These are phyloP conservation scores for Euwallacea fornicatus DNA, from an alignment of 1,140 invertebrate species.

Conservation along the genomic window DNA sequence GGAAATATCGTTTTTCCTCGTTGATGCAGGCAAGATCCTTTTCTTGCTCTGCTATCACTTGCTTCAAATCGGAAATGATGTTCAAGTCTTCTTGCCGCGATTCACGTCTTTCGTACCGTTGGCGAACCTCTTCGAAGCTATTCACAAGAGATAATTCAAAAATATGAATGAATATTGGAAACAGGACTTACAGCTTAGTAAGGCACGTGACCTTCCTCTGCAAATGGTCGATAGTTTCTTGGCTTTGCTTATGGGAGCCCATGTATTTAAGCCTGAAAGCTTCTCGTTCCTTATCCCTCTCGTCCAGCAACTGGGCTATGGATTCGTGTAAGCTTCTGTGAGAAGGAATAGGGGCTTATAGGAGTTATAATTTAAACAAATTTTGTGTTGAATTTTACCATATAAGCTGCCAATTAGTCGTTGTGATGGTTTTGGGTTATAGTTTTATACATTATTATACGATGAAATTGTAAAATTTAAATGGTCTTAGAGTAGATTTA, in stretches of 20 bases:
- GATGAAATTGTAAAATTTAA: slow-evolving; percentile 32
- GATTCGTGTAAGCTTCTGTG: slow-evolving; percentile 48
- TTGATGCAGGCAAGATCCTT: slow-evolving; percentile 59
- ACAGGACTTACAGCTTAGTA: slow-evolving; percentile 57
- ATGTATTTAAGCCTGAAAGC: slow-evolving; percentile 44
- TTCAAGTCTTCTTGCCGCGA: slow-evolving; percentile 58
- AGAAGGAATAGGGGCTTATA: slow-evolving; percentile 14
- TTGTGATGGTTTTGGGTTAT: too few species aligned
- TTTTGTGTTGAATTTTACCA: background rate
- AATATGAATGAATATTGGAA: background rate
- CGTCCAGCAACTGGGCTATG: slow-evolving; percentile 46
- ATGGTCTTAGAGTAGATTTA: background rate
- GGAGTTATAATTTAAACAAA: slow-evolving; percentile 26
- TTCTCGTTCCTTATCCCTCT: slow-evolving; percentile 47
- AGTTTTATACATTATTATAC: background rate
- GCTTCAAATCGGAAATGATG: slow-evolving; percentile 57
- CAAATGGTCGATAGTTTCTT: slow-evolving; percentile 57
- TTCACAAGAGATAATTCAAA: slow-evolving; percentile 13
- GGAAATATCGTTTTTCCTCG: slow-evolving; percentile 56
- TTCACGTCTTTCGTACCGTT: slow-evolving; percentile 58
- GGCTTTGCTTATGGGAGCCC: slow-evolving; percentile 49
- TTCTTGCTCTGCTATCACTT: slow-evolving; percentile 60
- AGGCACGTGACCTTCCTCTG: slow-evolving; percentile 58
- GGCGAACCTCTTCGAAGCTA: slow-evolving; percentile 60
- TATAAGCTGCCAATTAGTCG: too few species aligned